Conservation (phyloP, 1,140 invertebrate genomes). For the Halictus rubicundus region DNA sequence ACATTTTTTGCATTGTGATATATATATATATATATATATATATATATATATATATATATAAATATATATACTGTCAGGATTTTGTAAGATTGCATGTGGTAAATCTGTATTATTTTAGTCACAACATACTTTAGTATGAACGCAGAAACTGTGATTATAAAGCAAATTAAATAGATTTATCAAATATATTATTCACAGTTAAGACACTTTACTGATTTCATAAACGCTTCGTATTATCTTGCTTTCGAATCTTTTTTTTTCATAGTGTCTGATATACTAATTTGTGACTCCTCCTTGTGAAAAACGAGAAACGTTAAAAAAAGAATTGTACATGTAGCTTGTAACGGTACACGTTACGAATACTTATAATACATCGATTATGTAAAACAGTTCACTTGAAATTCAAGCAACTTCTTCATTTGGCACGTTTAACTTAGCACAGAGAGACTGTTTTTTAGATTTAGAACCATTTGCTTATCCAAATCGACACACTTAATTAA, state of each 20-base stretch:
- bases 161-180: constrained; percentile 57
- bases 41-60: no score
- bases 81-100: constrained; percentile 51
- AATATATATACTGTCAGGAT: constrained; percentile 24
- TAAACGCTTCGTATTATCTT: constrained; percentile 39
- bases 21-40: constrained; percentile 28
- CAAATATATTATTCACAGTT: constrained; percentile 38
- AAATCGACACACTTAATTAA: constrained; percentile 27
- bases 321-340: constrained; percentile 29
- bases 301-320: constrained; percentile 4
- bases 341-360: constrained; percentile 5
- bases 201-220: constrained; percentile 41
- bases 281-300: constrained; percentile 16
- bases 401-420: constrained; percentile 26
- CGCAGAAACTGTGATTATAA: constrained; percentile 58
- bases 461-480: constrained; percentile 25
- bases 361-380: constrained; percentile 26
- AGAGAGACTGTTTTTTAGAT: constrained; percentile 55
- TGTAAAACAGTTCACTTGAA: constrained; percentile 27
- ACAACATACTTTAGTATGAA: constrained; percentile 51
- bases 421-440: constrained; percentile 29
- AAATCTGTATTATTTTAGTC: constrained; percentile 55
- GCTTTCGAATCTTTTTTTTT: constrained; percentile 15
- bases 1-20: constrained; percentile 54
- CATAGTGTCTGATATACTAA: neutral